phyloP scores from a whole-genome alignment of 2,797 vertebrate species.

The Synanceia verrucosa region DNA sequence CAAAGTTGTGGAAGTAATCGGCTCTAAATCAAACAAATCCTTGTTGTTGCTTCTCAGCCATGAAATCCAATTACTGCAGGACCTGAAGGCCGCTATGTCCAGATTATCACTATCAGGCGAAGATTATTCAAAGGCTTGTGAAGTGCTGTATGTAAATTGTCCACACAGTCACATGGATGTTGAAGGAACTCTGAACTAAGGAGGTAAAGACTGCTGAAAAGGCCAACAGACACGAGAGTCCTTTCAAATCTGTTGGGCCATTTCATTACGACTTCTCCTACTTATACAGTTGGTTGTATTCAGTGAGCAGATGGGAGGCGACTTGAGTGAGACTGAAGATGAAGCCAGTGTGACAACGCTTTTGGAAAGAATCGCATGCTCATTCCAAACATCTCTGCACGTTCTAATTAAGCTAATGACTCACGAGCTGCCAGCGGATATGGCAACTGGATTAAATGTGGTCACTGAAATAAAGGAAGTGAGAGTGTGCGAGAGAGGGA shows the following conservation, averaged over 20 bases:
- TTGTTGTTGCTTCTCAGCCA: slow-evolving; percentile 11
- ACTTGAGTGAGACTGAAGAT: slow-evolving; percentile 57
- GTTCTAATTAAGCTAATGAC: slow-evolving; percentile 66
- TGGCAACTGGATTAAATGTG: slow-evolving; percentile 44
- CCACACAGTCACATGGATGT: slow-evolving; percentile 3
- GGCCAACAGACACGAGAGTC: slow-evolving; percentile 28
- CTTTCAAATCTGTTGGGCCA: slow-evolving; percentile 48
- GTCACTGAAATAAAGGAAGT: slow-evolving; percentile 28
- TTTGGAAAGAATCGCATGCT: slow-evolving; percentile 56
- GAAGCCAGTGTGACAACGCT: slow-evolving; percentile 55
- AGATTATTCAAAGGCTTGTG: slow-evolving; percentile 20
- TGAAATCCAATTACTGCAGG: slow-evolving; percentile 21
- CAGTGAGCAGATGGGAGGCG: slow-evolving; percentile 64
- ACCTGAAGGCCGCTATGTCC: slow-evolving; percentile 2
- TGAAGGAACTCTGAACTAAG: slow-evolving; percentile 6
- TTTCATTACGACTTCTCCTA: slow-evolving; percentile 37
- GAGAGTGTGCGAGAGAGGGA: not conserved
- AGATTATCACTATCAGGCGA: slow-evolving; percentile 19
- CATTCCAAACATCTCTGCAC: slow-evolving; percentile 52
- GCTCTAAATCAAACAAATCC: slow-evolving; percentile 18
- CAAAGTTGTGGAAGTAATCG: slow-evolving; percentile 1
- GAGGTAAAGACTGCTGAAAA: slow-evolving; percentile 35
- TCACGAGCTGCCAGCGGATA: slow-evolving; percentile 40
- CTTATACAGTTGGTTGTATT: slow-evolving; percentile 53
- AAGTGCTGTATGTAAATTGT: slow-evolving; percentile 1